Conservation (phyloP, 2,888 invertebrate species). For the Ophraella communa region DNA sequence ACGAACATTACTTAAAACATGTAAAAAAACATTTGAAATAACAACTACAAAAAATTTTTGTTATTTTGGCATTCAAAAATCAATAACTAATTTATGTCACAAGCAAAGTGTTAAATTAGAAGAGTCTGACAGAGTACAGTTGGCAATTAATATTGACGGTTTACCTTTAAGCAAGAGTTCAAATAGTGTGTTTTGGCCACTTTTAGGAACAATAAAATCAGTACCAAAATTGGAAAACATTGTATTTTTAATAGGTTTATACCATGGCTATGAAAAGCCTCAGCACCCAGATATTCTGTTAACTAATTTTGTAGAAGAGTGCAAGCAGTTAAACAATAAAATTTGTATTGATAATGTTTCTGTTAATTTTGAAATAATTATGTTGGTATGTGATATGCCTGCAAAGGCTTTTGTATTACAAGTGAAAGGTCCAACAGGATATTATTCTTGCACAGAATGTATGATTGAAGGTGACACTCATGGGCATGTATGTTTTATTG, state of each 20-base stretch:
- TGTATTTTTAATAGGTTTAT: conserved; percentile 26
- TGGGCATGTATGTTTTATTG: too few relatives aligned
- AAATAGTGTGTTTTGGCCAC: conserved; percentile 27
- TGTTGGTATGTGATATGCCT: conserved; percentile 14
- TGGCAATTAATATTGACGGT: conserved; percentile 30
- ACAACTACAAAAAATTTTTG: conserved; percentile 15
- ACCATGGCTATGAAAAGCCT: conserved; percentile 29
- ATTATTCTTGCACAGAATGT: neutral
- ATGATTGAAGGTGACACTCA: too few relatives aligned
- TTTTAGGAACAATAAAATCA: conserved; percentile 26
- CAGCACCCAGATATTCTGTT: conserved; percentile 22
- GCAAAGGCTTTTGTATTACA: conserved; percentile 14
- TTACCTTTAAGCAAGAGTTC: conserved; percentile 30
- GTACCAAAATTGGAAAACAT: conserved; percentile 21
- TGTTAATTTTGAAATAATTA: conserved; percentile 1
- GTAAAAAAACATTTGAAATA: conserved; percentile 17
- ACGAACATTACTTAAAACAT: conserved; percentile 27
- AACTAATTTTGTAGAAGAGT: neutral
- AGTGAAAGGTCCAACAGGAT: conserved; percentile 18
- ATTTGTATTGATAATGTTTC: too few relatives aligned
- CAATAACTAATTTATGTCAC: conserved; percentile 23
- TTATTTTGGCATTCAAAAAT: conserved; percentile 29
- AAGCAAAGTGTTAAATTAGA: conserved; percentile 19
- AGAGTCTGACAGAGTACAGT: conserved; percentile 19
- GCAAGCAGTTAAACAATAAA: too few relatives aligned